phyloP scores from a whole-genome alignment of 1,140 invertebrate species.

The Euura lappo region DNA sequence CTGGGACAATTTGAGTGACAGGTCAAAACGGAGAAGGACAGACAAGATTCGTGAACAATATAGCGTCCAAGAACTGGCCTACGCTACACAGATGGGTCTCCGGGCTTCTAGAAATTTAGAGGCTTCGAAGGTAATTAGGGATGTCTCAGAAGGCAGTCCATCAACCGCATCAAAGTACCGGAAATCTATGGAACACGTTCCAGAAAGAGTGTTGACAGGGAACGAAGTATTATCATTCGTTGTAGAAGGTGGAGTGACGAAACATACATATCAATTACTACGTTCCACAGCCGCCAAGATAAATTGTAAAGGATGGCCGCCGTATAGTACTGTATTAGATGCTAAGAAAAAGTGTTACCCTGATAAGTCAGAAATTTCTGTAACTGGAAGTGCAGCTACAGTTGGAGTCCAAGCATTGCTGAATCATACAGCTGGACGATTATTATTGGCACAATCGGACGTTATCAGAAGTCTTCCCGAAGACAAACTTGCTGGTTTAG shows the following conservation, averaged over 20 bases:
- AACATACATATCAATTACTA: not conserved
- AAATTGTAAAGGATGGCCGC: not conserved
- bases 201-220: constrained; percentile 6
- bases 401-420: not conserved
- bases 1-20: not conserved
- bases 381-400: not conserved
- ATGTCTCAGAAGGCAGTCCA: constrained; percentile 14
- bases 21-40: not conserved
- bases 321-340: not conserved
- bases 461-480: not conserved
- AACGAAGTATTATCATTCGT: not conserved
- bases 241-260: not conserved
- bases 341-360: not conserved
- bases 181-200: not conserved
- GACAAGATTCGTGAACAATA: not conserved
- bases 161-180: constrained; percentile 15
- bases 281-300: not conserved
- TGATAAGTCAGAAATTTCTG: not conserved
- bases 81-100: too few species aligned
- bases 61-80: not conserved
- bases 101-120: not conserved
- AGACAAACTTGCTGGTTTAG: not conserved
- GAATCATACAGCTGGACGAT: not conserved
- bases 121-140: constrained; percentile 18
- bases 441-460: not conserved